Conservation (phyloP, 64 coral and sea anemone genomes). For the Trachythela sp. region DNA sequence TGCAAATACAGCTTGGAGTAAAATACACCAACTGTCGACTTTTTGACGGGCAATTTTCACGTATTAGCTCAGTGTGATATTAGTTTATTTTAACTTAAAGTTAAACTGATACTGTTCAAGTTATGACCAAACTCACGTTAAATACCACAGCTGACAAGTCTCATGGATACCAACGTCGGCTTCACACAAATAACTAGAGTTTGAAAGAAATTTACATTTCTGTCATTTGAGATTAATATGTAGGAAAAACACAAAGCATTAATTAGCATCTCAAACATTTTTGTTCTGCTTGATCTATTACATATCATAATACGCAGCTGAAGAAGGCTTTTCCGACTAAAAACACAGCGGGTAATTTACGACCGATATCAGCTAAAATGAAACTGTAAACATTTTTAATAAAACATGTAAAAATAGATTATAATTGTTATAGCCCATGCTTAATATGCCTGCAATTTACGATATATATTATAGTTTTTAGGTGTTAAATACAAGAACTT, state of each 20-base stretch:
- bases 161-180: neutral
- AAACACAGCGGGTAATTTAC: neutral
- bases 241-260: neutral
- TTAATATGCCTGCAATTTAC: neutral
- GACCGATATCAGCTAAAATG: neutral
- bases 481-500: neutral
- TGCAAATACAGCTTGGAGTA: neutral
- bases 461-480: neutral
- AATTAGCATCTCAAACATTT: slow-evolving; percentile 3
- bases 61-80: neutral
- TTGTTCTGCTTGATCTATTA: neutral
- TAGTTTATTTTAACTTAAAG: neutral
- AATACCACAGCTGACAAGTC: neutral
- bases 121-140: neutral
- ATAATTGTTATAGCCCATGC: neutral
- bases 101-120: neutral
- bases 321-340: neutral
- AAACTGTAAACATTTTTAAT: neutral
- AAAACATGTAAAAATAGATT: neutral
- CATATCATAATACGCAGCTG: neutral
- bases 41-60: neutral
- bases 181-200: neutral
- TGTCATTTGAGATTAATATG: neutral
- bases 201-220: neutral
- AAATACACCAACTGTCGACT: neutral